Evolutionary conservation across 2,888 invertebrate genomes (phyloP), one percentile per base, ranked within the genome.

Genomic region (Oxyteleia sp.): DNA sequence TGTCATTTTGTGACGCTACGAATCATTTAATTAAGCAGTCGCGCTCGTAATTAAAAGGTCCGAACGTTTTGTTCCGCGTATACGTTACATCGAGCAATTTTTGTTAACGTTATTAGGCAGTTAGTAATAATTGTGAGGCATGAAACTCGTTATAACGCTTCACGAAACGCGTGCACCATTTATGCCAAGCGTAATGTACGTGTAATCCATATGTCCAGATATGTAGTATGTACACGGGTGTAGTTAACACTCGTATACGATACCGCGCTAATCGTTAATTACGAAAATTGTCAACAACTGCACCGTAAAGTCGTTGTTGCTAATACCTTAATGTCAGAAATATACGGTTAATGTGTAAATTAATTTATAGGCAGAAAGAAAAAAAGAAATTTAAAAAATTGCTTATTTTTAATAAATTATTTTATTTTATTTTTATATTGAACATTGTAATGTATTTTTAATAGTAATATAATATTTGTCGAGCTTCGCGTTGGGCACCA

Each of bases 191-290:
- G 11, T 59, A 41, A 61, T 72, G 29, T 53, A 61, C 38, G 29
- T 43, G 38, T 49, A 49, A 13, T 20, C 18, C 38, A 72, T 29
- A 38, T 16, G 51, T 61, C n/a, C 38, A n/a, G 26, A 32, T 74
- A 43, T 53, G 10, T 41, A 32, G 13, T 26, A 13, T 16, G 16
- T 51, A 61, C 26, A 11, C 20, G 41, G 13, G 0, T 43, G 23
- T 23, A 55, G 55, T 45, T 55, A 57, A 64, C 64, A 64, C 38
- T 64, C 45, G 47, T 55, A 13, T 43, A 35, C 10, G 38, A 15
- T n/a, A 53, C 63, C 41, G 35, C 32, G 53, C n/a, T 64, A 47
- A 75, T 64, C 55, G 64, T 75, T 64, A 64, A 75, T 75, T 75
- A 75, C 51, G 51, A 18, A 66, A 51, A 66, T 66, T 49, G 35